Evolutionary conservation across 2,888 invertebrate species (phyloP).

Genomic region (Sialis fuliginosa): DNA sequence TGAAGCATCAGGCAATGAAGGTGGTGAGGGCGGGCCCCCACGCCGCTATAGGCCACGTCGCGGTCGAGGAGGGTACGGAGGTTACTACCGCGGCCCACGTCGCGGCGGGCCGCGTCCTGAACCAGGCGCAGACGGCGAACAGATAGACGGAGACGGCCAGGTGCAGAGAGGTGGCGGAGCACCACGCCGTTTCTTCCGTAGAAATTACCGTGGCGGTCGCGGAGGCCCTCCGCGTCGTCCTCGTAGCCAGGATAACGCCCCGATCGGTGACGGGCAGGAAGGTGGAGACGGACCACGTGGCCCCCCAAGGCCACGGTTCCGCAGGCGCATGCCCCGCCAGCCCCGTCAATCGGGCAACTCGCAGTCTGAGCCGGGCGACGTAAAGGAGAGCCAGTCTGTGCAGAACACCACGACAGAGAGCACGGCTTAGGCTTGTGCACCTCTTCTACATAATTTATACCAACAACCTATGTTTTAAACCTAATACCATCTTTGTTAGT

Average conservation of each 20-base stretch:
- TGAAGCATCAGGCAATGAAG: slow-evolving; percentile 20
- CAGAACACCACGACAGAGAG: slow-evolving; percentile 41
- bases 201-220: slow-evolving; percentile 54
- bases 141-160: slow-evolving; percentile 17
- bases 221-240: slow-evolving; percentile 33
- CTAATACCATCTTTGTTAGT: slow-evolving; percentile 24
- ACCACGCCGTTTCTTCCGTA: slow-evolving; percentile 50
- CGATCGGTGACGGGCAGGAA: slow-evolving; percentile 23
- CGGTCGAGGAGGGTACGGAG: slow-evolving; percentile 21
- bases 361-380: slow-evolving; percentile 23
- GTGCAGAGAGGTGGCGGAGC: slow-evolving; percentile 27
- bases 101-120: slow-evolving; percentile 24
- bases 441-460: slow-evolving; percentile 12
- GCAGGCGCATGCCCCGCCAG: slow-evolving; percentile 19
- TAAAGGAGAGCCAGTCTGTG: slow-evolving; percentile 28
- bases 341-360: slow-evolving; percentile 22
- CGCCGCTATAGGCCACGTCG: slow-evolving; percentile 32
- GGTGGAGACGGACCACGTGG: slow-evolving; percentile 23
- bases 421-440: slow-evolving; percentile 30
- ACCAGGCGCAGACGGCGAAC: slow-evolving; percentile 22
- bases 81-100: slow-evolving; percentile 26
- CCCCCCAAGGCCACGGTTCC: slow-evolving; percentile 26
- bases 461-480: slow-evolving; percentile 22
- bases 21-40: slow-evolving; percentile 22
- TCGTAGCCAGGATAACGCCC: slow-evolving; percentile 32